phyloP scores from a whole-genome alignment of 2,888 invertebrate species.

The Masnerella sp. region DNA sequence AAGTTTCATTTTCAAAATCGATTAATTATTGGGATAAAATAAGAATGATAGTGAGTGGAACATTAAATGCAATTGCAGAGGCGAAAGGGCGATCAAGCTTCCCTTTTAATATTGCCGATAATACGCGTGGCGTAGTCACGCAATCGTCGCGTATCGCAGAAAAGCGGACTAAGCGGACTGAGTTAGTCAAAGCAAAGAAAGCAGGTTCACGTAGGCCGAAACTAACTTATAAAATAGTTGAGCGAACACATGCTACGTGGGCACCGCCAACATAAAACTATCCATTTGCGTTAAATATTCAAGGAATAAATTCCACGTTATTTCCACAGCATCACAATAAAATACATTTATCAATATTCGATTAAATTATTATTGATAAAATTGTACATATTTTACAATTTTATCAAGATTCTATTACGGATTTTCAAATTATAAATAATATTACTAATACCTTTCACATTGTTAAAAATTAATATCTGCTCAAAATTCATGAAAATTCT shows the following conservation, averaged over 20 bases:
- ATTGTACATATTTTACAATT: too few species aligned
- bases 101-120: constrained; percentile 46
- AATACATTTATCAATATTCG: constrained; percentile 28
- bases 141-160: constrained; percentile 34
- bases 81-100: constrained; percentile 29
- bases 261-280: constrained; percentile 55
- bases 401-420: too few species aligned
- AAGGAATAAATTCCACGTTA: constrained; percentile 31
- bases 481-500: too few species aligned
- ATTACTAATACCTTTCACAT: too few species aligned
- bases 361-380: too few species aligned
- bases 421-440: too few species aligned
- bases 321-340: constrained; percentile 32
- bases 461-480: too few species aligned
- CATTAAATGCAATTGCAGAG: constrained; percentile 34
- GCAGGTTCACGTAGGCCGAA: constrained; percentile 67
- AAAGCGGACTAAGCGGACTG: constrained; percentile 32
- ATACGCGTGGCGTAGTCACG: constrained; percentile 46
- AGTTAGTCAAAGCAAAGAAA: constrained; percentile 62
- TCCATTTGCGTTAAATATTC: constrained; percentile 46
- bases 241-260: constrained; percentile 60
- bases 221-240: constrained; percentile 68
- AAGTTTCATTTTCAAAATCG: too few species aligned
- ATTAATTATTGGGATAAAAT: too few species aligned
- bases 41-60: too few species aligned